Base-by-base conservation (phyloP, 2,888 invertebrate genomes). In the Glyphotaelius pellucidus region DNA sequence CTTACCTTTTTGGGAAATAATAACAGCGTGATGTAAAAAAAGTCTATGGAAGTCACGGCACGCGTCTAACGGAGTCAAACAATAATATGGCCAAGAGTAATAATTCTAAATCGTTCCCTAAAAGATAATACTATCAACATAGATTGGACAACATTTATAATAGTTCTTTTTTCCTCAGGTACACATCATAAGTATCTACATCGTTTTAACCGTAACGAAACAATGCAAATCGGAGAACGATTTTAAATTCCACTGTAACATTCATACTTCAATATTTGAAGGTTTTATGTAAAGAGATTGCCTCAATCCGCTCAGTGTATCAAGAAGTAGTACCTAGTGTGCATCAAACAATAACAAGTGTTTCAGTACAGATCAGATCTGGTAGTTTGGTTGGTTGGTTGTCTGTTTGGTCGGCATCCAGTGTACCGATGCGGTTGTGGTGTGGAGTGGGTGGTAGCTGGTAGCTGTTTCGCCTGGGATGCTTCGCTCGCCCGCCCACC, bases 401-500 rank as follows among this genome's bases (percentile, higher is more conserved):
- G 47, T 25, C 31, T 25, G 88, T 67, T 15, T n/a, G 67, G 79
- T 32, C 67, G 30, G 19, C 25, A 67, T 32, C 67, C 32, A 67
- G 32, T 25, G 25, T 25, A 80, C 19, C 31, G 88, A 89, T 89
- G 88, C 88, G 88, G 88, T 32, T n/a, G 88, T 32, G 88, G 35
- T 35, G 35, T 25, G 42, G 12, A 30, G 42, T 31, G 47, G 86
- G 47, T 86, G 19, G 42, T n/a, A 25, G 85, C 35, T 38, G 85
- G 85, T 85, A 85, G 86, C 90, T 31, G 67, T 25, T 79, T 32
- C 90, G 90, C 80, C 80, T 30, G 42, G 30, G 92, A 95, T 95
- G 96, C 96, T 95, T 95, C 96, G 95, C 95, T 95, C 95, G 94
- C 96, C 95, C 95, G 96, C 95, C 94, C 95, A 95, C 94, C 94